phyloP scores from a whole-genome alignment of 2,797 vertebrate species.

The Limnodromus scolopaceus region DNA sequence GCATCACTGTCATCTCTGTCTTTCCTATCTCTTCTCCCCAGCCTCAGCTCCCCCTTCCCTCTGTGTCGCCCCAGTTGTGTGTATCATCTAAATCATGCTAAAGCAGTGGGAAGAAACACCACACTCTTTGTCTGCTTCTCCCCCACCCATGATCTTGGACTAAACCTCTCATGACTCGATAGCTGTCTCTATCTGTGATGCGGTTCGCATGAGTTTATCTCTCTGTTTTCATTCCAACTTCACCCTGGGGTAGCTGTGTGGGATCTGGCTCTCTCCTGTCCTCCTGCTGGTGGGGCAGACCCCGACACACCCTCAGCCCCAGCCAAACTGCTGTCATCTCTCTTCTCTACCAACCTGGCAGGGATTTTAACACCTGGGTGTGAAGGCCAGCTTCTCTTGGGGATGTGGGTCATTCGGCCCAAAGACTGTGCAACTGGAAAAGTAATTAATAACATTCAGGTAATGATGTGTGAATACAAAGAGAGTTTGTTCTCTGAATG shows the following conservation, averaged over 20 bases:
- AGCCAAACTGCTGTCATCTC: accelerated
- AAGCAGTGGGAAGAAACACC: accelerated
- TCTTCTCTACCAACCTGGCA: background rate
- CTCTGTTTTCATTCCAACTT: accelerated
- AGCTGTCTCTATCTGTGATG: background rate
- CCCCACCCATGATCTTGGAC: background rate
- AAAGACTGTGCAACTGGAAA: background rate
- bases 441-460: background rate
- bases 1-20: background rate
- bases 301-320: background rate
- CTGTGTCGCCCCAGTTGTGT: accelerated
- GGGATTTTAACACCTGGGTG: background rate
- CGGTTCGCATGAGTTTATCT: accelerated
- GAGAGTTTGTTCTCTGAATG: background rate
- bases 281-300: background rate
- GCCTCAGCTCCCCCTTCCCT: background rate
- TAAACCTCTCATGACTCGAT: background rate
- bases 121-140: accelerated
- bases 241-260: background rate
- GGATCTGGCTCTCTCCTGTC: background rate
- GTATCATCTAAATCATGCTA: background rate
- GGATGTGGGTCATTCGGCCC: accelerated
- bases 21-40: background rate
- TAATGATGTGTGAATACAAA: background rate
- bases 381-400: background rate